These are phyloP conservation scores for Drosophila auraria DNA, from an alignment of 1,140 invertebrate species.

Conservation along the genomic window DNA sequence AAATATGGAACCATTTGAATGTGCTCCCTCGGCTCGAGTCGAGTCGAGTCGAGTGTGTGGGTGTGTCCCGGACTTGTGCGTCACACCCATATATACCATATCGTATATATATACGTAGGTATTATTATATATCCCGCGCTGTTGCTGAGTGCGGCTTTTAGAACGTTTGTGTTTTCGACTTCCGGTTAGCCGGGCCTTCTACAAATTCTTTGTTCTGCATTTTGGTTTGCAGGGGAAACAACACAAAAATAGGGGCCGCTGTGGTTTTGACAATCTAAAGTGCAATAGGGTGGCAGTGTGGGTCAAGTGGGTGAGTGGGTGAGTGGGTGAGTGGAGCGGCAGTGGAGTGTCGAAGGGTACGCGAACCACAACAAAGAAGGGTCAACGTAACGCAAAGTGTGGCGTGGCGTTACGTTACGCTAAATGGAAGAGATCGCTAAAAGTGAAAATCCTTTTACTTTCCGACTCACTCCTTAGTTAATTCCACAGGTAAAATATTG, in stretches of 20 bases:
- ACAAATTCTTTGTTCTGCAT: slow-evolving; percentile 74
- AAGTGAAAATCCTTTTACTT: slow-evolving; percentile 23
- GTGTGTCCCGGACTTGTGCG: slow-evolving; percentile 45
- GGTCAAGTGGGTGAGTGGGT: slow-evolving; percentile 44
- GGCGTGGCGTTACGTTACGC: neutral
- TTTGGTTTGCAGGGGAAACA: slow-evolving; percentile 45
- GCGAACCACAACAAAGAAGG: slow-evolving; percentile 28
- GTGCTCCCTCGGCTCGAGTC: slow-evolving; percentile 40
- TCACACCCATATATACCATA: slow-evolving; percentile 11
- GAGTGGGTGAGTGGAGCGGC: slow-evolving; percentile 5
- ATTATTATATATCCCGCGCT: slow-evolving; percentile 32
- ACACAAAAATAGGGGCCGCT: slow-evolving; percentile 9
- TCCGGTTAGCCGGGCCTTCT: slow-evolving; percentile 73
- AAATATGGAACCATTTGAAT: slow-evolving; percentile 84
- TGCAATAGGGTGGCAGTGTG: slow-evolving; percentile 44
- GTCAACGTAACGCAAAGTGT: slow-evolving; percentile 39
- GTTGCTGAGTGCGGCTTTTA: slow-evolving; percentile 79
- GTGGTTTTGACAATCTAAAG: slow-evolving; percentile 72
- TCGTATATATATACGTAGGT: slow-evolving; percentile 19
- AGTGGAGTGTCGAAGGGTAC: slow-evolving; percentile 19
- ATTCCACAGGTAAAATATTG: neutral
- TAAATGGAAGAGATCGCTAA: slow-evolving; percentile 12
- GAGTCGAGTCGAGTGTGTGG: slow-evolving; percentile 52
- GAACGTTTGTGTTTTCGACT: slow-evolving; percentile 81
- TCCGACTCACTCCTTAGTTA: neutral